Evolutionary conservation across 1,140 invertebrate genomes (phyloP).

Genomic region (Leptinotarsa undecemlineata): DNA sequence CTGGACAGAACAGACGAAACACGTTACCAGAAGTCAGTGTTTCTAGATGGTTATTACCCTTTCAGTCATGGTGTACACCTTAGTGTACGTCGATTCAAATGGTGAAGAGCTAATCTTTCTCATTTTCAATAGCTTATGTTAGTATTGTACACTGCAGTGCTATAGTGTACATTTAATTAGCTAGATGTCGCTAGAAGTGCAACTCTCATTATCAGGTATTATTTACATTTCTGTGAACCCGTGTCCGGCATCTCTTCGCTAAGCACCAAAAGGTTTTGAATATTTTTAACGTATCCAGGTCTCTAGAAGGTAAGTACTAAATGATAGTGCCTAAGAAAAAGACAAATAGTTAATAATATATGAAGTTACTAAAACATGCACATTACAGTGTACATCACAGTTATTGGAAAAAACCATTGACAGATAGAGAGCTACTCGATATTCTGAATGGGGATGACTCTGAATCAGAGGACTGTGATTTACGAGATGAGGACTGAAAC

Average conservation of each 20-base stretch:
- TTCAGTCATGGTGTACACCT: too few species aligned
- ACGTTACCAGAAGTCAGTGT: too few species aligned
- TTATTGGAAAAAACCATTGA: not conserved
- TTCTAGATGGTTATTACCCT: too few species aligned
- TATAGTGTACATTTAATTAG: not conserved
- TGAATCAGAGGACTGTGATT: not conserved
- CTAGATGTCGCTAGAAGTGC: not conserved
- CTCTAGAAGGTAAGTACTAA: too few species aligned
- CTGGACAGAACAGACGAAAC: too few species aligned
- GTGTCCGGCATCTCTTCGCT: not conserved
- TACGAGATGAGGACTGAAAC: not conserved
- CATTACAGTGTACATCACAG: conserved; percentile 1
- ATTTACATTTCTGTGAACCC: too few species aligned
- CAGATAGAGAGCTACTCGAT: not conserved
- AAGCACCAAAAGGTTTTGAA: not conserved
- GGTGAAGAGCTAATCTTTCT: too few species aligned
- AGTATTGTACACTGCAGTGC: not conserved
- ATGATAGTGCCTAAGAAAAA: too few species aligned
- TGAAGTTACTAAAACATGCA: not conserved
- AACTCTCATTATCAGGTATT: too few species aligned
- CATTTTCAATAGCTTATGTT: not conserved
- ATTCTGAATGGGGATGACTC: not conserved
- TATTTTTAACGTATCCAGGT: too few species aligned
- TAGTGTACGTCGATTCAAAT: too few species aligned
- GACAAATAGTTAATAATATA: not conserved